Base-by-base conservation (phyloP, 2,113 vertebrate species). In the Aleadryas rufinucha region DNA sequence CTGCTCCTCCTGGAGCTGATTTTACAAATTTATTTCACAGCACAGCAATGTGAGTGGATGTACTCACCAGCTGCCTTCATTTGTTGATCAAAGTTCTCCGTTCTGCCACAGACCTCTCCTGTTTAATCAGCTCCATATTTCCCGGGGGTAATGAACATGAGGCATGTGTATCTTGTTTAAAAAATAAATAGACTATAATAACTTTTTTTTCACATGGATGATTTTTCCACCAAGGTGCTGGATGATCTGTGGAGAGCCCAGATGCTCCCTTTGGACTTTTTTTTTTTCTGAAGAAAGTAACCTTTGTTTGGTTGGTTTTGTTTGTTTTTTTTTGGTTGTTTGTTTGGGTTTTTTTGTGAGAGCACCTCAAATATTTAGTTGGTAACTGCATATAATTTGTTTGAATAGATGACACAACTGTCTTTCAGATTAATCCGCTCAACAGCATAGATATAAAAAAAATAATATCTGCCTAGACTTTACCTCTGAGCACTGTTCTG, bases 51-150 rank as follows among this genome's bases (percentile, higher is more conserved):
- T 80, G 71, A 61, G 63, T 83, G 90, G 71, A 83, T 85, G 54
- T 53, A 65, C 57, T 83, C 60, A 85, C n/a, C 66, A 94, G 63
- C 61, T 94, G 82, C 49, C 74, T 79, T 91, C 64, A 31, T 68
- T 93, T 91, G 47, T 82, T 88, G 61, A 80, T 92, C 90, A 83
- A 78, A 90, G n/a, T 83, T 90, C 82, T 85, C 22, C 23, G 45
- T 45, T 91, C 61, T 93, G 47, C 37, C 45, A 57, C 70, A 87
- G 60, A 66, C 17, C 27, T 94, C 37, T 89, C 39, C 26, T 82
- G 21, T 91, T 96, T 94, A 93, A 94, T 90, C 78, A 95, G 66
- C 41, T 83, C 82, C 57, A 53, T 3, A 2, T 72, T 94, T 83
- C 88, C n/a, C 1, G 0, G 19, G 30, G n/a, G 24, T 76, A 83